phyloP scores from a whole-genome alignment of 2,797 vertebrate genomes.

The Pempheris klunzingeri region DNA sequence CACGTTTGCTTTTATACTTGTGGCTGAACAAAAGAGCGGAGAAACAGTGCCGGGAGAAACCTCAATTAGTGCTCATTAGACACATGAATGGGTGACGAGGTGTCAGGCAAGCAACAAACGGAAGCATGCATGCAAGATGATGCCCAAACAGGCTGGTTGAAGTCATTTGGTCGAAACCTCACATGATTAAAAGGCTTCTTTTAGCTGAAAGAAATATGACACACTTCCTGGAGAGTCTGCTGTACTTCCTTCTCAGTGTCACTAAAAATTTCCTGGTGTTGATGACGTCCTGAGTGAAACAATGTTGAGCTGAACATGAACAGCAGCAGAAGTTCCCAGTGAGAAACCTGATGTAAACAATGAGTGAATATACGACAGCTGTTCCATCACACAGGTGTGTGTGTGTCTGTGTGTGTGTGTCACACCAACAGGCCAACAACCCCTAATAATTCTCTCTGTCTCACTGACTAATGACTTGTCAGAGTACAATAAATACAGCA shows the following conservation, averaged over 20 bases:
- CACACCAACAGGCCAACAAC: background rate
- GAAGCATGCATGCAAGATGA: background rate
- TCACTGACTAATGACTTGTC: background rate
- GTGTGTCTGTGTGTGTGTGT: background rate
- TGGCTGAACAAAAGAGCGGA: constrained; percentile 54
- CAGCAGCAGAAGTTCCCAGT: constrained; percentile 23
- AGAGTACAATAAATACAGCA: background rate
- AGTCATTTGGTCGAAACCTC: background rate
- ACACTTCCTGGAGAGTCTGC: constrained; percentile 23
- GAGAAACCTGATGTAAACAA: constrained; percentile 2
- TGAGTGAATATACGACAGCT: background rate
- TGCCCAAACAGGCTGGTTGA: background rate
- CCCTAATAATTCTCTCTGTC: background rate
- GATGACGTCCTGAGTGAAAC: background rate
- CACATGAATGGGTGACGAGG: constrained; percentile 66
- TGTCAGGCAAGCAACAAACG: constrained; percentile 18
- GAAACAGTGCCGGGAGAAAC: constrained; percentile 19
- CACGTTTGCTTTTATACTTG: constrained; percentile 20
- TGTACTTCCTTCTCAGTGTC: constrained; percentile 1
- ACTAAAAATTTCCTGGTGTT: background rate
- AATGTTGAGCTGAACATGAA: constrained; percentile 10
- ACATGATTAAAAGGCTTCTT: background rate
- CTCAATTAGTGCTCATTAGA: constrained; percentile 77
- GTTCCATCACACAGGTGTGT: background rate
- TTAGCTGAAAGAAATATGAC: background rate